These are phyloP conservation scores for Aphelocoma californica DNA, from an alignment of 2,797 vertebrate species.

Conservation along the genomic window DNA sequence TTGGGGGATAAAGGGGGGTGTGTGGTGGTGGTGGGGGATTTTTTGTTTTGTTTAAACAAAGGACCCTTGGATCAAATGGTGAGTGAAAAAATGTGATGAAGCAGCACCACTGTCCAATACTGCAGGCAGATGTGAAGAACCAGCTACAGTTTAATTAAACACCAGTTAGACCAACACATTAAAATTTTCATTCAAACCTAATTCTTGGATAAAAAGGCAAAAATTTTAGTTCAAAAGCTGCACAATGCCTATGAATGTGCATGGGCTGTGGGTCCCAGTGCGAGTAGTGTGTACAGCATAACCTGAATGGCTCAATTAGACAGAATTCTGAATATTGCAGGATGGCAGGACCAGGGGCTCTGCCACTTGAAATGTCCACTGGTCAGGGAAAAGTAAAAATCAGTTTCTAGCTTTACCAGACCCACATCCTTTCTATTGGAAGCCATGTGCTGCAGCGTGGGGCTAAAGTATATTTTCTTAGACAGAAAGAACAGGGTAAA, in stretches of 20 bases:
- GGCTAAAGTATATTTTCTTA: background rate
- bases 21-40: background rate
- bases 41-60: background rate
- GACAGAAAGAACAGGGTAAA: background rate
- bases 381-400: background rate
- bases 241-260: fast-evolving
- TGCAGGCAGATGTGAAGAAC: background rate
- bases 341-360: background rate
- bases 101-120: fast-evolving
- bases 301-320: background rate
- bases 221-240: background rate
- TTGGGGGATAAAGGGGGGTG: background rate
- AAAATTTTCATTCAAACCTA: no score
- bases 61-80: no score
- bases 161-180: no score
- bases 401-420: background rate
- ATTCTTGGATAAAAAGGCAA: background rate
- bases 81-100: background rate
- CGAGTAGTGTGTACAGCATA: fast-evolving
- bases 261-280: background rate
- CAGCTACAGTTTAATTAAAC: background rate
- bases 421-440: background rate
- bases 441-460: background rate
- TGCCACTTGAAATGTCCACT: background rate
- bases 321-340: background rate